Percentiles rank a stretch among this genome's conserved stretches.
Conservation (phyloP, 2,797 vertebrate species). For the Apogon hyalosoma region DNA sequence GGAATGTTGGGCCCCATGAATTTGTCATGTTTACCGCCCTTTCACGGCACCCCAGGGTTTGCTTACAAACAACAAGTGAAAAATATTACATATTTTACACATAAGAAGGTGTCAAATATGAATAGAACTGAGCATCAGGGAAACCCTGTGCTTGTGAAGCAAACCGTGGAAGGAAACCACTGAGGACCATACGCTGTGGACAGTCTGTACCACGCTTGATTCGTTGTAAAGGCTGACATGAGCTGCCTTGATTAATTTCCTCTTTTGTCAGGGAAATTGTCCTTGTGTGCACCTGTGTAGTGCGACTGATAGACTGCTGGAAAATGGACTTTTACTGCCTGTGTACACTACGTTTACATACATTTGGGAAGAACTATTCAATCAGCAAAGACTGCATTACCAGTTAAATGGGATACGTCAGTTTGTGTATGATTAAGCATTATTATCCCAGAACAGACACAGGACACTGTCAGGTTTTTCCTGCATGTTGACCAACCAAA, state of each 20-base stretch:
- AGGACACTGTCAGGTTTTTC: too few species aligned
- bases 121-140: constrained; percentile 7
- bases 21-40: too few species aligned
- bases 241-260: constrained; percentile 61
- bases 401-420: too few species aligned
- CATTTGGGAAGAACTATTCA: too few species aligned
- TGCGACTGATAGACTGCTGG: constrained; percentile 31
- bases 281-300: constrained; percentile 42
- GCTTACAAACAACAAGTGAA: too few species aligned
- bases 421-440: too few species aligned
- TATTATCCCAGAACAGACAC: too few species aligned
- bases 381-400: too few species aligned
- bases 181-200: constrained; percentile 24
- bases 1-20: too few species aligned
- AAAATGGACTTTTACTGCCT: constrained; percentile 24
- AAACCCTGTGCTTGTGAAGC: constrained; percentile 6
- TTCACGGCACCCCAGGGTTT: too few species aligned
- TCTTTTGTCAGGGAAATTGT: constrained; percentile 50
- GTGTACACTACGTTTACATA: constrained; percentile 21
- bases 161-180: constrained; percentile 19
- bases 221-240: constrained; percentile 48
- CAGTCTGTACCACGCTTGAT: constrained; percentile 35
- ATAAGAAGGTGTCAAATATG: constrained; percentile 3
- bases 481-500: constrained; percentile 19
- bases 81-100: neutral